Evolutionary conservation across 2,797 vertebrate species (phyloP).

Genomic region (Neosilurus mollespiculum): DNA sequence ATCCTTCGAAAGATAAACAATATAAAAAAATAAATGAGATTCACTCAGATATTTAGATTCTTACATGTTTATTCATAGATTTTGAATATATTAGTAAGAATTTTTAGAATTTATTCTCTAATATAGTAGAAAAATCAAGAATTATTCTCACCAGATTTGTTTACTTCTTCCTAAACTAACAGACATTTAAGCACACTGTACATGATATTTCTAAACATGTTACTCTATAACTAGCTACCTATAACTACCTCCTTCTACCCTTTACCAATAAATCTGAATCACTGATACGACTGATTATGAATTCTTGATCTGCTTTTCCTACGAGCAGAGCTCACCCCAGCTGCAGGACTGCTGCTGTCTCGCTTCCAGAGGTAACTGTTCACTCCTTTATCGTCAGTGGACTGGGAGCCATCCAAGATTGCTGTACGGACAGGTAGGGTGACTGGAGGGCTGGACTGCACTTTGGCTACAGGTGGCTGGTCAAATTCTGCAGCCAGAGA

Average conservation of each 20-base stretch:
- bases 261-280: neutral
- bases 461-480: slow-evolving; percentile 82
- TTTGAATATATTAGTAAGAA: neutral
- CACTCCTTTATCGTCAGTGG: slow-evolving; percentile 90
- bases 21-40: neutral
- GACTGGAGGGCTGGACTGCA: slow-evolving; percentile 79
- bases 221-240: neutral
- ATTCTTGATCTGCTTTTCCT: neutral
- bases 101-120: neutral
- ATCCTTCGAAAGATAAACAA: slow-evolving; percentile 71
- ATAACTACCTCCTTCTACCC: neutral
- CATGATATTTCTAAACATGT: neutral
- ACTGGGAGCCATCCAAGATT: slow-evolving; percentile 85
- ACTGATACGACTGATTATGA: neutral
- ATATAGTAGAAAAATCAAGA: neutral
- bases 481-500: slow-evolving; percentile 80
- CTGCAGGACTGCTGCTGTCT: slow-evolving; percentile 89
- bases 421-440: slow-evolving; percentile 83
- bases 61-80: neutral
- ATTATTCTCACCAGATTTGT: neutral
- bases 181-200: neutral
- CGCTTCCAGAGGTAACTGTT: slow-evolving; percentile 88
- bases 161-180: neutral
- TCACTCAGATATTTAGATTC: neutral
- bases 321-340: slow-evolving; percentile 82